Percentiles rank a stretch among this genome's conserved stretches.
These are phyloP conservation scores for Zootoca vivipara DNA, from an alignment of 2,113 vertebrate species.

Conservation along the genomic window DNA sequence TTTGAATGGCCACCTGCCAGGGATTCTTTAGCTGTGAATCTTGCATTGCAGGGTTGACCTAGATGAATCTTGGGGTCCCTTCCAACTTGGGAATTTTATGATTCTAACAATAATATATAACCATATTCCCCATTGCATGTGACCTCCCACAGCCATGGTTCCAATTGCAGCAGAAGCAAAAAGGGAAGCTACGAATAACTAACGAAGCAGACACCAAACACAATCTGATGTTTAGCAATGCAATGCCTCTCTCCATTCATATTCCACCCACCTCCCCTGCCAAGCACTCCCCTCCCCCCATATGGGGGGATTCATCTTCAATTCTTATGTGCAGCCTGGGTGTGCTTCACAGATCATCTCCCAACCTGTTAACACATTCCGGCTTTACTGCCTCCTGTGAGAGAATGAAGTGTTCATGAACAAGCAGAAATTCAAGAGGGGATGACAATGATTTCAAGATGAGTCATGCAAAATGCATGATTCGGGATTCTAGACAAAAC, in stretches of 20 bases:
- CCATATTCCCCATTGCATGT: neutral
- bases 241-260: fast-evolving
- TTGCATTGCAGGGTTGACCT: neutral
- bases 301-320: neutral
- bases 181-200: neutral
- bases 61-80: no score
- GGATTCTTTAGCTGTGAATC: no score
- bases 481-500: neutral
- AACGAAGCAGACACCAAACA: no score
- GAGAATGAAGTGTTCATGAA: slow-evolving; percentile 10
- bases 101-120: no score
- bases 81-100: no score
- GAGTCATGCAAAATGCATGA: neutral
- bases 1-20: no score
- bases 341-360: neutral
- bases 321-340: neutral
- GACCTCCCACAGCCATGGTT: no score
- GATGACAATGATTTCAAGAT: neutral
- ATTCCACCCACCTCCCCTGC: neutral
- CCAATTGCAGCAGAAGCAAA: neutral
- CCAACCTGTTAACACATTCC: slow-evolving; percentile 8
- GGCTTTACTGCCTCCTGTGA: neutral
- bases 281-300: neutral
- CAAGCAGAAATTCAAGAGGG: neutral
- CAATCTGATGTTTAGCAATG: neutral